Evolutionary conservation across 2,888 invertebrate species (phyloP), one percentile per base, ranked within the genome.

Genomic region (Campoplex nolae): DNA sequence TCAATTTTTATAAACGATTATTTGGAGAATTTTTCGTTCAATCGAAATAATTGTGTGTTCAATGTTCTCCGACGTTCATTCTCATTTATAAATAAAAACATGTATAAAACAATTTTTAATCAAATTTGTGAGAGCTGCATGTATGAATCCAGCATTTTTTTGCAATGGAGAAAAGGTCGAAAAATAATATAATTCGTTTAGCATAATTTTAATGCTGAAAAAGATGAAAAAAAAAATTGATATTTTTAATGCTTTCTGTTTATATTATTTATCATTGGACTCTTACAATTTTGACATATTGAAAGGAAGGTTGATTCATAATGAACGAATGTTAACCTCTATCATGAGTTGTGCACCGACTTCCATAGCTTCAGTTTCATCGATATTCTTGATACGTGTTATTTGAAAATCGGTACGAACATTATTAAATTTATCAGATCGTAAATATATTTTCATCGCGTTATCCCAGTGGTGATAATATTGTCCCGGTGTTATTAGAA

Each of bases 311-410:
- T 16, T 28, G 16, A 62, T 58, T 13, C 3, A 16, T 16, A 16
- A 7, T 32, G 16, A 16, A 28, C 0, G 32, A 62, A 32, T 42
- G 11, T 65, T 84, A 73, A 92, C 91, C 89, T 92, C 92, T 45
- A 91, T 88, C 86, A 92, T 87, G 28, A 91, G 82, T 62, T 90
- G 88, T 0, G 89, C 90, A 11, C 91, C 92, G 28, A 89, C 42
- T 75, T 91, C 88, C 75, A 90, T 86, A 7, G 90, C 90, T 32
- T 75, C 38, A 13, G 82, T 56, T n/a, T 91, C 90, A 11, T 85
- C 83, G 38, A 90, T 84, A 73, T 84, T 82, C 54, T 75, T 76
- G n/a, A 83, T 42, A 51, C 38, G 74, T 54, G 51, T 80, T 18
- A 83, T 85, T 23, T 62, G 16, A 3, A 65, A n/a, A 62, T 58